Evolutionary conservation across 2,888 invertebrate genomes (phyloP), one percentile per base, ranked within the genome.

Genomic region (Caradrina kadenii): DNA sequence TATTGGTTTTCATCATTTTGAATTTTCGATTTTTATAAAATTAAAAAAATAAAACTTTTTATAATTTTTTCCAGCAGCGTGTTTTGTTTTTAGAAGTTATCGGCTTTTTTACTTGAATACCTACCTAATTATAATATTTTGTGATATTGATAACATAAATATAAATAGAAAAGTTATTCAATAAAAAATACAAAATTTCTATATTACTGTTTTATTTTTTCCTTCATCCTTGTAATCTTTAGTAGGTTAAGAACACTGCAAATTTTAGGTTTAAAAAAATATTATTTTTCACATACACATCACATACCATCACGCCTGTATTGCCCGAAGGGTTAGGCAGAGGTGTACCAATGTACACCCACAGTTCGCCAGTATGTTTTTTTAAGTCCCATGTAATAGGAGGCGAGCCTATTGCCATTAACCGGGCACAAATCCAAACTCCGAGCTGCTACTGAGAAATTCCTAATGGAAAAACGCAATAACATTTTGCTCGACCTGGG

Each of bases 171-270:
- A 94, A 94, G 92, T 88, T 94, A 93, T 93, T 94, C 93, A 94
- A 94, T 93, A 94, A 94, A 94, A 94, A 94, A 91, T 89, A 93
- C 87, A 95, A 95, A 95, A 94, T 93, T 94, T 94, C 92, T 93
- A 94, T 45, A 49, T 53, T 19, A 21, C 19, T 50, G 65, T 87
- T 87, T 89, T 82, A 81, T 42, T 74, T 59, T n/a, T 19, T 7
- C 11, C 45, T 17, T 31, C 0, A 19, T 13, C 11, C 13, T 11
- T 64, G 11, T 53, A 35, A 19, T 31, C 7, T 2, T n/a, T 1
- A 42, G 11, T 21, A 0, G 35, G 0, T 35, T 10, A 35, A 10
- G 0, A 10, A 8, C 10, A 35, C 8, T 35, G 35, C 2, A 5
- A 35, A 10, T 35, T 35, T 35, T 39, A 1, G 39, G 8, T 13